Conservation (phyloP, 1,140 invertebrate species). For the Aphis gossypii region DNA sequence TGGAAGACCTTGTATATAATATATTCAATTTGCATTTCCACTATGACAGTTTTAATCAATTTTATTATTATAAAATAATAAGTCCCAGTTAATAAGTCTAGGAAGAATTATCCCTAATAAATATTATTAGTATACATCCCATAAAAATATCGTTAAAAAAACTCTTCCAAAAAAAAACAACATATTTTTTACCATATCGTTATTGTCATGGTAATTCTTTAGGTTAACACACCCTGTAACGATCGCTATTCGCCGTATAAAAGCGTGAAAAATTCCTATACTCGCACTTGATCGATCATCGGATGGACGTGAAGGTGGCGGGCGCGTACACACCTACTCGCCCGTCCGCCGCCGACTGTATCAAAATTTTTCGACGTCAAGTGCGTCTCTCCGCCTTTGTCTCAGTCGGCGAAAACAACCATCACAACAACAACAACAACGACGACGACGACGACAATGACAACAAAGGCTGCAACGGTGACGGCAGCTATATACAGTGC, state of each 20-base stretch:
- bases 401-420: background rate
- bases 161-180: background rate
- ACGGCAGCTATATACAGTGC: background rate
- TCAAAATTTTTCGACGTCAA: slow-evolving; percentile 1
- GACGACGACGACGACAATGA: background rate
- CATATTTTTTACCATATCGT: background rate
- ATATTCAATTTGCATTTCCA: too few species aligned
- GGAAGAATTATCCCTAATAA: too few species aligned
- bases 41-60: too few species aligned
- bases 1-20: too few species aligned
- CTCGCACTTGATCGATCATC: background rate
- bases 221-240: background rate
- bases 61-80: too few species aligned
- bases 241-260: background rate
- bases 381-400: background rate
- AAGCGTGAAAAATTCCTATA: background rate
- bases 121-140: too few species aligned
- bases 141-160: too few species aligned
- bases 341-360: background rate
- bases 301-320: too few species aligned
- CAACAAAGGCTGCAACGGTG: background rate
- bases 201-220: background rate
- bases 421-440: background rate
- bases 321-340: too few species aligned
- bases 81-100: too few species aligned